phyloP scores from a whole-genome alignment of 2,113 vertebrate genomes.

The Prionailurus bengalensis region DNA sequence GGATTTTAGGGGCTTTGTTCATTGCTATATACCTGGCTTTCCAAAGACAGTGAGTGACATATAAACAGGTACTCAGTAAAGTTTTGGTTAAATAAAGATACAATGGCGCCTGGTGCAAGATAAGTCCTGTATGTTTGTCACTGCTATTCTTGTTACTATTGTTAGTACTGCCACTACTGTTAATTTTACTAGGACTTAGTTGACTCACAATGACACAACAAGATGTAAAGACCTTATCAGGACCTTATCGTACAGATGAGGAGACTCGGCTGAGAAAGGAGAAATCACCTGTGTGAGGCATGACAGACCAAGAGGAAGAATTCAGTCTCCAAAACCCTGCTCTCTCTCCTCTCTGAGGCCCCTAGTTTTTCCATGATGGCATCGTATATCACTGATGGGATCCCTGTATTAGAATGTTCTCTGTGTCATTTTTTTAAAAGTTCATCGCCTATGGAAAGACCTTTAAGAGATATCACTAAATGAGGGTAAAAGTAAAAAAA shows the following conservation, averaged over 20 bases:
- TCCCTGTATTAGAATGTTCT: not conserved
- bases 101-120: not conserved
- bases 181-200: not conserved
- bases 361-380: fast-evolving
- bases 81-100: not conserved
- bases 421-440: not conserved
- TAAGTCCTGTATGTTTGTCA: not conserved
- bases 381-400: not conserved
- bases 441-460: not conserved
- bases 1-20: not conserved
- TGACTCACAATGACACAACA: not conserved
- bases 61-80: not conserved
- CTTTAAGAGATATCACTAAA: not conserved
- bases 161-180: not conserved
- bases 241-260: not conserved
- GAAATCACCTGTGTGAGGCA: not conserved
- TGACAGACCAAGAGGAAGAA: not conserved
- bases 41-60: not conserved
- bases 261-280: not conserved
- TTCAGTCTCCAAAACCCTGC: not conserved
- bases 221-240: not conserved
- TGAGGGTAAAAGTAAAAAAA: not conserved
- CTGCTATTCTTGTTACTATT: not conserved
- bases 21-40: not conserved
- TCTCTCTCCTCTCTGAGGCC: not conserved